These are phyloP conservation scores for Penelope pileata DNA, from an alignment of 2,113 vertebrate genomes.

Conservation along the genomic window DNA sequence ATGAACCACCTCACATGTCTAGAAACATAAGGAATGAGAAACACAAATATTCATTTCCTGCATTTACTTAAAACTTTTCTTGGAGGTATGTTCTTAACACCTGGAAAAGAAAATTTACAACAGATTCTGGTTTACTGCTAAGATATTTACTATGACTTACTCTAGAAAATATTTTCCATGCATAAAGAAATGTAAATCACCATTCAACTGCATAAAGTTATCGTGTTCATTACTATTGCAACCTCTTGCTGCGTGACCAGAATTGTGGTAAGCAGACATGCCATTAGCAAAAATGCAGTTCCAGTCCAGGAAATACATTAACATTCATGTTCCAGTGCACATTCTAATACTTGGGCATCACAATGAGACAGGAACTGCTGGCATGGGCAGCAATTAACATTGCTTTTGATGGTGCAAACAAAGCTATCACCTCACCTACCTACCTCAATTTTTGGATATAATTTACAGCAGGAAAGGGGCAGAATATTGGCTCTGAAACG, in stretches of 20 bases:
- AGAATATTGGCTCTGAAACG: not conserved
- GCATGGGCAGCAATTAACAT: not conserved
- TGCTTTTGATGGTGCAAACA: not conserved
- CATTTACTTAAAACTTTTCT: not conserved
- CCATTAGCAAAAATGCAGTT: not conserved
- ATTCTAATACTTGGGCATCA: not conserved
- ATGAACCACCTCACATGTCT: not conserved
- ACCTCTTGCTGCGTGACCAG: not conserved
- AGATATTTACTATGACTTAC: not conserved
- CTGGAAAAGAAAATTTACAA: not conserved
- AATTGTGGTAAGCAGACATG: not conserved
- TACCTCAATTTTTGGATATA: not conserved
- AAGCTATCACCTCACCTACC: not conserved
- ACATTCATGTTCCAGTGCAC: not conserved
- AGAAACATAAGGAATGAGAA: not conserved
- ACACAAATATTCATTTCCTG: not conserved
- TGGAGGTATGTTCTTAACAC: not conserved
- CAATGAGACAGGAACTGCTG: not conserved
- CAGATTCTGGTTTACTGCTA: not conserved
- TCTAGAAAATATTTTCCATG: not conserved
- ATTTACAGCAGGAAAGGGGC: not conserved
- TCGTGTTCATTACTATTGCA: not conserved
- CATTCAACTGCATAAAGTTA: not conserved
- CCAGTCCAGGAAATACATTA: not conserved
- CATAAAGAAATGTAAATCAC: not conserved